These are phyloP conservation scores for Lasioglossum baleicum DNA, from an alignment of 1,140 invertebrate genomes.

Conservation along the genomic window DNA sequence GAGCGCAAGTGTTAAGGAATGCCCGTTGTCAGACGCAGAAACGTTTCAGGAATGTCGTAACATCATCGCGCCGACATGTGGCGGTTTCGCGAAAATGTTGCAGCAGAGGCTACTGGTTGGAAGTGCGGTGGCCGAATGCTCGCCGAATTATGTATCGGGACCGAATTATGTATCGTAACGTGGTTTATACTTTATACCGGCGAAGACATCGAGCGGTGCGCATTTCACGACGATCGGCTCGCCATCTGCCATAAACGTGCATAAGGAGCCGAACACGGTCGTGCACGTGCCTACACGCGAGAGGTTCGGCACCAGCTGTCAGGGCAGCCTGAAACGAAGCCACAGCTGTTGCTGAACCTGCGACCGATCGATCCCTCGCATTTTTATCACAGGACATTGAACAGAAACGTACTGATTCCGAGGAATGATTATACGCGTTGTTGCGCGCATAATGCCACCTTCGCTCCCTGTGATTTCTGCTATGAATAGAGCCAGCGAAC, in stretches of 20 bases:
- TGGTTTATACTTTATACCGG: background rate
- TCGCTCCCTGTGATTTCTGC: background rate
- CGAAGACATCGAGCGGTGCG: constrained; percentile 6
- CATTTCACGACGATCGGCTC: constrained; percentile 36
- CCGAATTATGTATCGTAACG: constrained; percentile 39
- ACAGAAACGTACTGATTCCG: background rate
- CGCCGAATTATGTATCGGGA: constrained; percentile 33
- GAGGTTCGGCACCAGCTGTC: constrained; percentile 56
- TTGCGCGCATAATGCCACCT: constrained; percentile 10
- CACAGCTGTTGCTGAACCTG: constrained; percentile 55
- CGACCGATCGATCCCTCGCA: constrained; percentile 47
- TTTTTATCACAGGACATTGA: constrained; percentile 41
- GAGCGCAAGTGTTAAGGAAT: too few relatives aligned
- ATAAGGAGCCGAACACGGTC: constrained; percentile 26
- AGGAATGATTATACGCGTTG: constrained; percentile 27
- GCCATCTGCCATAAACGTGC: constrained; percentile 52
- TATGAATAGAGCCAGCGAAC: background rate
- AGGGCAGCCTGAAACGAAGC: constrained; percentile 35
- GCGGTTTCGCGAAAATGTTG: background rate
- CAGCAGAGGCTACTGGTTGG: constrained; percentile 10
- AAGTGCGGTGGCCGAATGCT: background rate
- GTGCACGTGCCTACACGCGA: constrained; percentile 55
- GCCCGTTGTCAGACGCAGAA: background rate
- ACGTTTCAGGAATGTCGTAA: constrained; percentile 27
- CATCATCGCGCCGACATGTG: constrained; percentile 21